Percentiles rank a stretch among this genome's conserved stretches.
Conservation (phyloP, 2,888 invertebrate genomes). For the Ferrisia virgata region DNA sequence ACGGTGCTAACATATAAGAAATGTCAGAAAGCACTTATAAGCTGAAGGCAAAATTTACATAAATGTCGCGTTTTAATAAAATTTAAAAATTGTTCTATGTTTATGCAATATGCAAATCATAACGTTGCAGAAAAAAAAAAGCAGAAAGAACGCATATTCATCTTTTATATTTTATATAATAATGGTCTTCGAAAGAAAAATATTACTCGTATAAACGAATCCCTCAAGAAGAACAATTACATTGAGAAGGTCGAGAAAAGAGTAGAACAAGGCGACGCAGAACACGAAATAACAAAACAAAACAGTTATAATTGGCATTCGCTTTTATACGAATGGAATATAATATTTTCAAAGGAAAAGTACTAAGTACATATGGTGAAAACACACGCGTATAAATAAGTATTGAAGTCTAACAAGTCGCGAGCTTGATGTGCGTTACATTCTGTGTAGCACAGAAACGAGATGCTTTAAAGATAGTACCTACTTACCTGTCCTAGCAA, state of each 20-base stretch:
- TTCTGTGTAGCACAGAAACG: neutral
- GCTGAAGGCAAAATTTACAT: neutral
- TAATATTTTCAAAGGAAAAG: neutral
- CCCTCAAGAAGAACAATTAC: neutral
- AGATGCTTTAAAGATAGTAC: neutral
- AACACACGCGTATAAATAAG: conserved; percentile 5
- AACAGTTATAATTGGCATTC: conserved; percentile 9
- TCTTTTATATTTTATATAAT: neutral
- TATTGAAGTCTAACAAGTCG: neutral
- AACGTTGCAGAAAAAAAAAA: neutral
- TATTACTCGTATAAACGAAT: neutral
- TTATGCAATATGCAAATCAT: neutral
- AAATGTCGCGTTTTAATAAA: conserved; percentile 8
- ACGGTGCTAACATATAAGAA: neutral
- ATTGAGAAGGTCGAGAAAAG: neutral
- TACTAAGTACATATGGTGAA: neutral
- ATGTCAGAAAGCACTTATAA: neutral
- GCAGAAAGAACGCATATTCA: too few species aligned
- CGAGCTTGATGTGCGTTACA: neutral
- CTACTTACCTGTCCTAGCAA: too few species aligned
- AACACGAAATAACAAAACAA: neutral
- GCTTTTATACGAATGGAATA: neutral
- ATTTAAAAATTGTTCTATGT: neutral
- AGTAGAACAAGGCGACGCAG: neutral
- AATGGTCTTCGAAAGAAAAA: neutral